phyloP scores from a whole-genome alignment of 2,797 vertebrate genomes.

The Liparis tanakae region DNA sequence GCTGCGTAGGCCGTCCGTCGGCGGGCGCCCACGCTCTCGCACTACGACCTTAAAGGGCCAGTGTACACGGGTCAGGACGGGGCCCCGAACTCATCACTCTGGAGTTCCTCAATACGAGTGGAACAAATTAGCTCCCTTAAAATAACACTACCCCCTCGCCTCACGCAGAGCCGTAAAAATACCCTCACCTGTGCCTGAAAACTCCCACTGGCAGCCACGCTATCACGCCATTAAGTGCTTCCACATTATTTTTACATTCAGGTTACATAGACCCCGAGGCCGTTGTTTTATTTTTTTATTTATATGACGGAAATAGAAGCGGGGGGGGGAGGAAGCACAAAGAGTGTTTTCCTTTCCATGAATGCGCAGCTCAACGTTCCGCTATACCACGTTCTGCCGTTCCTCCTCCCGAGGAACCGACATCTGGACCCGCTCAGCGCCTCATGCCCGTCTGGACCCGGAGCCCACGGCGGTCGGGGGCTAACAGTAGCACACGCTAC shows the following conservation, averaged over 20 bases:
- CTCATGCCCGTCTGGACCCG: slow-evolving; percentile 50
- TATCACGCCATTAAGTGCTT: slow-evolving; percentile 50
- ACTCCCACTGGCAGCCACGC: slow-evolving; percentile 40
- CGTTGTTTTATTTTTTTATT: slow-evolving; percentile 56
- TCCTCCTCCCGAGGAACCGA: slow-evolving; percentile 69
- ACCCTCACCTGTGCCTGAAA: slow-evolving; percentile 43
- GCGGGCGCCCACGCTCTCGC: slow-evolving; percentile 34
- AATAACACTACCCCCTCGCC: slow-evolving; percentile 16
- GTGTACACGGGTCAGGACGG: slow-evolving; percentile 4
- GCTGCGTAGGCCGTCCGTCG: slow-evolving; percentile 49
- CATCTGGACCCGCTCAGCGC: slow-evolving; percentile 82
- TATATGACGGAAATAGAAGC: slow-evolving; percentile 49
- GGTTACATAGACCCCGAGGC: slow-evolving; percentile 47
- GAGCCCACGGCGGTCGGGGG: slow-evolving; percentile 48
- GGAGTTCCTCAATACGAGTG: slow-evolving; percentile 68
- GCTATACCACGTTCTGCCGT: slow-evolving; percentile 44
- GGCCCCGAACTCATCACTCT: slow-evolving; percentile 51
- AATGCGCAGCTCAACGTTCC: slow-evolving; percentile 46
- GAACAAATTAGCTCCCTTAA: slow-evolving; percentile 55
- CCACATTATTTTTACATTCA: slow-evolving; percentile 51
- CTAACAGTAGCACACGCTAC: slow-evolving; percentile 73
- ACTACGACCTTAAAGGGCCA: slow-evolving; percentile 14
- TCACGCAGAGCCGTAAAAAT: slow-evolving; percentile 41
- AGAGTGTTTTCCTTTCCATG: slow-evolving; percentile 69
- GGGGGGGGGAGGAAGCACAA: no score